Conservation (phyloP, 2,113 vertebrate species). For the Aegithalos caudatus region DNA sequence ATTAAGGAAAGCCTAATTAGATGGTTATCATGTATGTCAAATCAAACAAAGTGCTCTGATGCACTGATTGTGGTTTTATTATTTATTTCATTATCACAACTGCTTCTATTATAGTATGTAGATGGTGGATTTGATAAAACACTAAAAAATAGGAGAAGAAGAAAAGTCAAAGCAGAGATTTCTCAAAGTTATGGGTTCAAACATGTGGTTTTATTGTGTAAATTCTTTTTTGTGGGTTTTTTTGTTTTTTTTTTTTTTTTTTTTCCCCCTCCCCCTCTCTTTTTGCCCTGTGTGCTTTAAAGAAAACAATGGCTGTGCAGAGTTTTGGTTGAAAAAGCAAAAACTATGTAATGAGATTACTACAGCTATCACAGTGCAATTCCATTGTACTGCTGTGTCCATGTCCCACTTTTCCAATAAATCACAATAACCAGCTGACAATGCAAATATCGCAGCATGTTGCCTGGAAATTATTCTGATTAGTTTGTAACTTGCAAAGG, state of each 20-base stretch:
- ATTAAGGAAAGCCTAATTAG: neutral
- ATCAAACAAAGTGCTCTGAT: neutral
- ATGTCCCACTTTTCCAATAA: neutral
- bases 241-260: neutral
- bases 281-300: neutral
- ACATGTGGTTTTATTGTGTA: neutral
- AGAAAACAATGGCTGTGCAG: neutral
- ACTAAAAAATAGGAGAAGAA: fast-evolving
- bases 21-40: neutral
- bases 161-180: neutral
- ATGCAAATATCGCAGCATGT: slow-evolving; percentile 11
- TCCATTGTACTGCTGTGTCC: neutral
- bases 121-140: neutral
- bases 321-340: slow-evolving; percentile 11
- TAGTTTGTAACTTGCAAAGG: neutral
- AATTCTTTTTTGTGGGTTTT: too few relatives aligned
- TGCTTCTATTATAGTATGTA: neutral
- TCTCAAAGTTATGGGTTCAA: neutral
- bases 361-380: neutral
- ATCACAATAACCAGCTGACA: slow-evolving; percentile 50
- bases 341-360: neutral
- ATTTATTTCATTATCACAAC: neutral
- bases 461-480: slow-evolving; percentile 4
- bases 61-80: neutral
- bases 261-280: fast-evolving